Conservation (phyloP, 2,113 vertebrate species). For the Litocranius walleri region DNA sequence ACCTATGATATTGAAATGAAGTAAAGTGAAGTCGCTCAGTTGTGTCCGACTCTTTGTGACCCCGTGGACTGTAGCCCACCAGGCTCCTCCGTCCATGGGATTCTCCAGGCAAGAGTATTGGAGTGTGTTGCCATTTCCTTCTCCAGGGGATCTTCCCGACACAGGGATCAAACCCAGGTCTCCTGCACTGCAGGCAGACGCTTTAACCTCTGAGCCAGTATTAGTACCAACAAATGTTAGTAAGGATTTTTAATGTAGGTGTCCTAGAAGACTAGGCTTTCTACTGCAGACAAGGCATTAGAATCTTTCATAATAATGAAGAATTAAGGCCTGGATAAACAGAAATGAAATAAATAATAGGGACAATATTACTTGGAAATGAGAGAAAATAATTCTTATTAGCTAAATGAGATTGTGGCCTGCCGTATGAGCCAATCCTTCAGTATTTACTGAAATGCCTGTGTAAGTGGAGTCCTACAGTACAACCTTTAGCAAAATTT, state of each 20-base stretch:
- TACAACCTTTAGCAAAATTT: neutral
- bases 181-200: no score
- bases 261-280: neutral
- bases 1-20: neutral
- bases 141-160: no score
- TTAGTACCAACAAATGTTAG: neutral
- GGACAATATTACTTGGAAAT: constrained; percentile 2
- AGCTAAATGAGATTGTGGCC: neutral
- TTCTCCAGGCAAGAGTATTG: no score
- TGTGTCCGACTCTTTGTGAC: no score
- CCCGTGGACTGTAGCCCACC: no score
- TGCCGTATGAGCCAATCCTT: neutral
- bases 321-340: neutral
- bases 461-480: neutral
- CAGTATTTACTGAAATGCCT: neutral
- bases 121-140: no score
- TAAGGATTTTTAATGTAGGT: neutral
- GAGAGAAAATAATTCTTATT: neutral
- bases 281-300: neutral
- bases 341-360: constrained; percentile 7
- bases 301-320: neutral
- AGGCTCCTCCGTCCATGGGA: no score
- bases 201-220: no score
- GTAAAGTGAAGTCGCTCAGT: no score
- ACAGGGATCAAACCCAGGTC: no score